Evolutionary conservation across 2,888 invertebrate genomes (phyloP), one percentile per base, ranked within the genome.

Genomic region (Entomobrya proxima): DNA sequence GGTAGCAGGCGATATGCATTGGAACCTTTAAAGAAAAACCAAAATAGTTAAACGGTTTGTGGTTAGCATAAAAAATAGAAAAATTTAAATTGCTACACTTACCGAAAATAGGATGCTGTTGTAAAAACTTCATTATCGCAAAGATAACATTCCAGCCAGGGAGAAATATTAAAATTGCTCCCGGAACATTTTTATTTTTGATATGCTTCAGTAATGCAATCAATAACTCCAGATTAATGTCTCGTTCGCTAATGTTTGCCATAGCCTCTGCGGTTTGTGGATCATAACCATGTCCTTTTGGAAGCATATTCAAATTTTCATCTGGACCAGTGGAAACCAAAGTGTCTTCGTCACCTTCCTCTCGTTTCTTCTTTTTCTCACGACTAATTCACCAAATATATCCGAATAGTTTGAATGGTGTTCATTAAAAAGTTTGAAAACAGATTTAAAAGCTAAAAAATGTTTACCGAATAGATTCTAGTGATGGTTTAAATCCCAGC

Each of bases 141-240:
- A 98, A 98, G 91, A 99, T 99, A 15, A 98, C 93, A 93, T 98
- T 98, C 99, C 99, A 99, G 0, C 99, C 99, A 0, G 99, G 98
- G 0, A 99, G 93, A 92, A 99, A 99, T 2, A 99, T 93, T 0
- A 99, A 93, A 0, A 99, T 95, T 0, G 99, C 97, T 0, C 99
- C 99, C 0, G 95, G 95, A 0, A 82, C 61, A 37, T 94, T 93
- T 0, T 93, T 92, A 89, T 89, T 88, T 86, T 92, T 91, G 87
- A 94, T 93, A 91, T 94, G 93, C 52, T 91, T 91, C 40, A 94
- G 90, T 0, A 99, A 92, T 0, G 95, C 93, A 92, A 98, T 98
- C 87, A 99, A 95, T 7, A 99, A 93, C 91, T 98, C 98, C 92
- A 98, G 98, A 90, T 96, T 96, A 88, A 97, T 93, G 92, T 98